Evolutionary conservation across 2,888 invertebrate genomes (phyloP), one percentile per base, ranked within the genome.

Genomic region (Nebria brevicollis): DNA sequence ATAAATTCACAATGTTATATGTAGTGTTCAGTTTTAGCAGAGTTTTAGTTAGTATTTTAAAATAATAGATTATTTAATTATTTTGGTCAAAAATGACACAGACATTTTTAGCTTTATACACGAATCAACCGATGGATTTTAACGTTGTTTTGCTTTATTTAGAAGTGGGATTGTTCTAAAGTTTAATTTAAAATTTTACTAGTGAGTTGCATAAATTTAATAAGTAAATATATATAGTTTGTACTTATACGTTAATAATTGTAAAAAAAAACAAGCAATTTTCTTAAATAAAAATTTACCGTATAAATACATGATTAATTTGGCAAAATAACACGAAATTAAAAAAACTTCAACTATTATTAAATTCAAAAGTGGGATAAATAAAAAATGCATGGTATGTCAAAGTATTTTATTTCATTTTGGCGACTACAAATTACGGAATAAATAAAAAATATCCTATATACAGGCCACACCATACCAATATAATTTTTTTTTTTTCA

Each of bases 361-460:
- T 20, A 5, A 34, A 66, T 66, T 72, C n/a, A 73, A 43, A 73
- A 73, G 73, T 8, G 73, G 15, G 15, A 41, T 11, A 8, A n/a
- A 73, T 34, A 73, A 73, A 13, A 73, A 41, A 13, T 8, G 73
- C 34, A 42, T 41, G 26, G 26, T 80, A 80, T 80, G 75, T 80
- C 75, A 80, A 80, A 80, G 80, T 80, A 80, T 54, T 80, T 80
- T 78, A 70, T 70, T 64, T 43, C 20, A 8, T 25, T 80, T 80
- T 75, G 74, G 80, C 75, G 75, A 75, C 80, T 80, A 80, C 80
- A 80, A 80, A 80, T 80, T 80, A 80, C 75, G 80, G 80, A 80
- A 80, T 80, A 80, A 80, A 80, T 80, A 80, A 80, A 75, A 80
- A 80, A 75, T 80, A 80, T 80, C 65, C 80, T 75, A 80, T 80